Conservation (phyloP, 2,797 vertebrate genomes). For the Fistularia commersonii region DNA sequence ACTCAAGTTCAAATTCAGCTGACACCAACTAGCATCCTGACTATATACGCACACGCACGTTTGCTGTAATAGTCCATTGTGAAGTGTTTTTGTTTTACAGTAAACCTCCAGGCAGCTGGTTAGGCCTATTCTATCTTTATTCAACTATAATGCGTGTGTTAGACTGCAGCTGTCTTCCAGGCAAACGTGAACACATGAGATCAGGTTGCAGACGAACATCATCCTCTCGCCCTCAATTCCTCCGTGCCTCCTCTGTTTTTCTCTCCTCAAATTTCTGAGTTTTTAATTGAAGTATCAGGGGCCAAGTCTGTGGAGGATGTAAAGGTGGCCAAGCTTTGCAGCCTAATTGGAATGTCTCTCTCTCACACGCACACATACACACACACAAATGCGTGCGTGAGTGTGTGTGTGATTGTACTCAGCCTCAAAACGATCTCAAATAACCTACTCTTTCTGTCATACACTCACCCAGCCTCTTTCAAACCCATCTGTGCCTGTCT, state of each 20-base stretch:
- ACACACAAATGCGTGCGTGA: slow-evolving; percentile 11
- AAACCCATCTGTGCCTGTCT: slow-evolving; percentile 37
- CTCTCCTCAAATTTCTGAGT: slow-evolving; percentile 51
- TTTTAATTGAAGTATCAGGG: slow-evolving; percentile 70
- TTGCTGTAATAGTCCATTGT: neutral
- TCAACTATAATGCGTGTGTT: slow-evolving; percentile 43
- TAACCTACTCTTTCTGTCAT: slow-evolving; percentile 34
- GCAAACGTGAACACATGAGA: slow-evolving; percentile 57
- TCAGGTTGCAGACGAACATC: slow-evolving; percentile 58
- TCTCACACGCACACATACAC: slow-evolving; percentile 9
- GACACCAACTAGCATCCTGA: slow-evolving; percentile 8
- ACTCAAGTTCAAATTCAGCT: slow-evolving; percentile 6
- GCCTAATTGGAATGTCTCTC: slow-evolving; percentile 52
- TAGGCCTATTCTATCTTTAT: slow-evolving; percentile 30
- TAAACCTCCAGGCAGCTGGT: neutral
- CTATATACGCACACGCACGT: neutral
- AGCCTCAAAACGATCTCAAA: slow-evolving; percentile 47
- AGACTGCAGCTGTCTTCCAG: slow-evolving; percentile 69
- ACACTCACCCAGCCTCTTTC: slow-evolving; percentile 10
- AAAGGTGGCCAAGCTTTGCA: slow-evolving; percentile 52
- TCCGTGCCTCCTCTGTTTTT: slow-evolving; percentile 31
- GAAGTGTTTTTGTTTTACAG: neutral
- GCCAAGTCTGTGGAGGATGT: slow-evolving; percentile 61
- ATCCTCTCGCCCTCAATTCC: slow-evolving; percentile 36
- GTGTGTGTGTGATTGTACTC: slow-evolving; percentile 32